These are phyloP conservation scores for Rhodinocichla rosea DNA, from an alignment of 2,113 vertebrate species.

Conservation along the genomic window DNA sequence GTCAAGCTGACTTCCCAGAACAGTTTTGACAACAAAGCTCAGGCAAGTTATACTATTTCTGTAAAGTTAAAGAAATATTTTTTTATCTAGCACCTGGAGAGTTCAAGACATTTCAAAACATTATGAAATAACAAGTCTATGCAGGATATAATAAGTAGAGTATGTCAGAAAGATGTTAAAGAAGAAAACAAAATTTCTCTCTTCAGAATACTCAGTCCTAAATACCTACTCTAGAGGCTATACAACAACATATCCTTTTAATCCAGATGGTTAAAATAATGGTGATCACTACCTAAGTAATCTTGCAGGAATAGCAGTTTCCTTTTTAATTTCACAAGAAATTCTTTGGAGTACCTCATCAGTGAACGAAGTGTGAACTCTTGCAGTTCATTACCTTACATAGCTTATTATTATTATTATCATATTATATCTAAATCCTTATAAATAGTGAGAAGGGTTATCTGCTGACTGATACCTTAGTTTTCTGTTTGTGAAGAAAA, in stretches of 20 bases:
- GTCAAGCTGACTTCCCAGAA: not conserved
- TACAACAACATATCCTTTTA: not conserved
- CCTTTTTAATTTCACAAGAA: not conserved
- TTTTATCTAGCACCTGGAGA: not conserved
- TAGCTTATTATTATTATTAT: not conserved
- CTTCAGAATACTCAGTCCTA: not conserved
- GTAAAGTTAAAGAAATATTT: not conserved
- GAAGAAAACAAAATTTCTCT: not conserved
- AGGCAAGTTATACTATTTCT: not conserved
- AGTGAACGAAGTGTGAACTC: not conserved
- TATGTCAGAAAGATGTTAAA: not conserved
- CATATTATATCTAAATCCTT: not conserved
- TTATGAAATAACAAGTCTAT: not conserved
- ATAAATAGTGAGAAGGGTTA: not conserved
- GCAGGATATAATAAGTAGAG: not conserved
- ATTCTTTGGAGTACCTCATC: not conserved
- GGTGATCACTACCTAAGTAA: not conserved
- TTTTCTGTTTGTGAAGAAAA: not conserved
- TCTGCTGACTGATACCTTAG: not conserved
- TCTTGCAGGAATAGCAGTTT: not conserved
- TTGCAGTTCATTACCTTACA: not conserved
- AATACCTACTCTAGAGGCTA: not conserved
- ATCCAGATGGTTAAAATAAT: not conserved
- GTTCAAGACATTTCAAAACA: not conserved
- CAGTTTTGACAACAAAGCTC: not conserved